These are phyloP conservation scores for Meloidogyne hapla DNA, from an alignment of 1,140 invertebrate species.

Conservation along the genomic window DNA sequence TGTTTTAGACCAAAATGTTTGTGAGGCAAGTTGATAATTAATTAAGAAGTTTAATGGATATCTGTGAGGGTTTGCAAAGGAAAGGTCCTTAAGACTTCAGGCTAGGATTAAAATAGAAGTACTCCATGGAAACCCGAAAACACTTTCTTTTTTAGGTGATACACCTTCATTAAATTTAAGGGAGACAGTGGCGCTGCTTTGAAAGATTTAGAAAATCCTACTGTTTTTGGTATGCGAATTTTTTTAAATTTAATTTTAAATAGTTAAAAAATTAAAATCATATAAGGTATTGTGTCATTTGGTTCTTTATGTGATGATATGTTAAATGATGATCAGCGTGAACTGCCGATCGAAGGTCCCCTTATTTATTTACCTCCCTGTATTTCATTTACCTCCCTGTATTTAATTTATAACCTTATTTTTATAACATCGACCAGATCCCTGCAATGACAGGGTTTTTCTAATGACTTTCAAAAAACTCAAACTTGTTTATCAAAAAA, in stretches of 20 bases:
- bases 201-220: neutral
- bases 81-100: too few species aligned
- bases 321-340: neutral
- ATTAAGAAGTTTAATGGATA: neutral
- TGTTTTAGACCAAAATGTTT: constrained; percentile 4
- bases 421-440: too few species aligned
- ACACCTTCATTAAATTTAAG: neutral
- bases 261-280: neutral
- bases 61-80: too few species aligned
- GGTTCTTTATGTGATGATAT: constrained; percentile 10
- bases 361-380: too few species aligned
- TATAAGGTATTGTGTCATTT: neutral
- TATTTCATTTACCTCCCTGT: too few species aligned
- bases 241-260: neutral
- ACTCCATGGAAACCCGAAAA: too few species aligned
- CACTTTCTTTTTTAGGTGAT: too few species aligned
- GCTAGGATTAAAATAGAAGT: too few species aligned
- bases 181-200: constrained; percentile 8
- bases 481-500: too few species aligned
- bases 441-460: too few species aligned
- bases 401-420: too few species aligned
- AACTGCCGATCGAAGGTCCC: neutral
- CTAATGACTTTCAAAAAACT: too few species aligned
- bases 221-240: neutral
- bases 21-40: neutral